Conservation (phyloP, 2,888 invertebrate genomes). For the Serripes groenlandicus region DNA sequence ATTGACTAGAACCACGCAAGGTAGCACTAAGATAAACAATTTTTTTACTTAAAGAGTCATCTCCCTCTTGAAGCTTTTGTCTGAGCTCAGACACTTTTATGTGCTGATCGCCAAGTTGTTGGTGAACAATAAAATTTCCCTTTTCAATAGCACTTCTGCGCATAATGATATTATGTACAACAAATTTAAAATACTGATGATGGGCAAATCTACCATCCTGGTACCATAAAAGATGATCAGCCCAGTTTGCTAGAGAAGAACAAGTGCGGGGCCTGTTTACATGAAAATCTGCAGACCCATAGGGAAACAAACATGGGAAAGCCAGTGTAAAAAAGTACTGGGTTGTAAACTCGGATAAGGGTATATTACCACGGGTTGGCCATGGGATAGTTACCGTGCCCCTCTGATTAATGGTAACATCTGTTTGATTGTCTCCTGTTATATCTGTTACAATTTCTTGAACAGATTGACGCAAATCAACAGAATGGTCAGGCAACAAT, state of each 20-base stretch:
- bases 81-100: constrained; percentile 59
- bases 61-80: constrained; percentile 53
- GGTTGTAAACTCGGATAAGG: constrained; percentile 62
- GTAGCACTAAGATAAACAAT: constrained; percentile 60
- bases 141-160: constrained; percentile 61
- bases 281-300: constrained; percentile 17
- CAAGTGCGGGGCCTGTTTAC: neutral
- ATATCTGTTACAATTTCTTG: constrained; percentile 35
- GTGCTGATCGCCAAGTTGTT: constrained; percentile 65
- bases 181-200: constrained; percentile 66
- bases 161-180: constrained; percentile 66
- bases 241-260: neutral
- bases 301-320: constrained; percentile 14
- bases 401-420: constrained; percentile 23
- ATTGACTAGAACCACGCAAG: constrained; percentile 54
- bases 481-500: constrained; percentile 32
- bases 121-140: constrained; percentile 58
- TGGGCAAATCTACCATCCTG: constrained; percentile 58
- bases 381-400: constrained; percentile 15
- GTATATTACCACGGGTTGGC: constrained; percentile 14
- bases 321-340: constrained; percentile 14
- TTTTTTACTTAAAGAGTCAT: constrained; percentile 50
- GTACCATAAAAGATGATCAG: constrained; percentile 47
- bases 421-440: constrained; percentile 10
- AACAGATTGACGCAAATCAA: constrained; percentile 27